phyloP scores from a whole-genome alignment of 2,888 invertebrate species.

The Acronicta aceris region DNA sequence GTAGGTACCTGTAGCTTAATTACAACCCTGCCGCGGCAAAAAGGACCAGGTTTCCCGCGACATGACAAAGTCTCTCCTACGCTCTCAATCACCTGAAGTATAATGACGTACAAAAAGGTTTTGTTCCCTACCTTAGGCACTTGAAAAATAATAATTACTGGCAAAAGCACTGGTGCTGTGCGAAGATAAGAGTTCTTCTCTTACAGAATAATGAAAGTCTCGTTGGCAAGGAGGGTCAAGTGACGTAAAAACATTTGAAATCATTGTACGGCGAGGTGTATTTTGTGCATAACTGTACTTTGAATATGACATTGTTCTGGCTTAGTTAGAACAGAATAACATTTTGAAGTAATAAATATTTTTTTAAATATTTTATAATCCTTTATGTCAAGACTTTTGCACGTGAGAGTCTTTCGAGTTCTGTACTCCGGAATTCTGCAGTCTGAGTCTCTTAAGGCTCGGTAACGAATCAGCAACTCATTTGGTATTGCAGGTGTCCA shows the following conservation, averaged over 20 bases:
- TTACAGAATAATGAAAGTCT: constrained; percentile 46
- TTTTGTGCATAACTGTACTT: constrained; percentile 38
- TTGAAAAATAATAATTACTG: constrained; percentile 58
- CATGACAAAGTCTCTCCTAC: constrained; percentile 38
- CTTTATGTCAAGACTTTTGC: no score
- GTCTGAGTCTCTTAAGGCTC: no score
- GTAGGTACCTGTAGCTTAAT: constrained; percentile 40
- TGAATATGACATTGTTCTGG: neutral
- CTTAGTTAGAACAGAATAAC: neutral
- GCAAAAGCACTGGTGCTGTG: constrained; percentile 47
- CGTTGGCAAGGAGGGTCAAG: constrained; percentile 42
- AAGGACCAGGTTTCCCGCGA: constrained; percentile 8
- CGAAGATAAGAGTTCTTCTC: constrained; percentile 52
- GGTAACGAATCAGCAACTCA: no score
- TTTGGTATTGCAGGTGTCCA: no score
- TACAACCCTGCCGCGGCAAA: constrained; percentile 10
- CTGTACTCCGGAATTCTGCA: no score
- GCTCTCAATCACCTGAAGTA: constrained; percentile 47
- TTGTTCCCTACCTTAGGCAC: constrained; percentile 43
- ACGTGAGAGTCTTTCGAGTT: no score
- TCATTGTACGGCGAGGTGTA: constrained; percentile 19
- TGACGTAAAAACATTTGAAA: constrained; percentile 46
- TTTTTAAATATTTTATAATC: no score
- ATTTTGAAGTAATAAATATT: neutral
- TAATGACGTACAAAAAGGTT: constrained; percentile 54